Conservation (phyloP, 1,140 invertebrate genomes). For the Drosophila bocqueti region DNA sequence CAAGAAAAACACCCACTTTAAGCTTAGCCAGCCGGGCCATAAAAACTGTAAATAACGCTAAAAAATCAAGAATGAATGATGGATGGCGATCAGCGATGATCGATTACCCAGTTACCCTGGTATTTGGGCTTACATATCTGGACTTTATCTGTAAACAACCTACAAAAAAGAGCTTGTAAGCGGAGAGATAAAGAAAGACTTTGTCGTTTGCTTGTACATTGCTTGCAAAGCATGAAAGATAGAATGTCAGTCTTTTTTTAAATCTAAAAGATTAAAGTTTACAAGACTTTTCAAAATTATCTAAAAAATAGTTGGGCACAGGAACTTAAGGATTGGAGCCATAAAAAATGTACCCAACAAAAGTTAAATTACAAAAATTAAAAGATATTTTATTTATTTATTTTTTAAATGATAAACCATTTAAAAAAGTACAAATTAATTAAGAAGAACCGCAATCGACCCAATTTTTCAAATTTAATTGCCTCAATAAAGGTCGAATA, state of each 20-base stretch:
- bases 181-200: neutral
- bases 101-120: slow-evolving; percentile 19
- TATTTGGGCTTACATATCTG: neutral
- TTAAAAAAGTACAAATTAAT: neutral
- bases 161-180: neutral
- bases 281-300: too few relatives aligned
- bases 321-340: too few relatives aligned
- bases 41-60: slow-evolving; percentile 51
- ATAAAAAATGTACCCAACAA: too few relatives aligned
- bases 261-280: neutral
- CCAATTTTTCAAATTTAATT: neutral
- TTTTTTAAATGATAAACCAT: too few relatives aligned
- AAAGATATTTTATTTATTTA: too few relatives aligned
- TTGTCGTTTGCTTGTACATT: neutral
- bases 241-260: neutral
- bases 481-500: neutral
- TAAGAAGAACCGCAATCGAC: neutral
- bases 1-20: slow-evolving; percentile 53
- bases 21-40: slow-evolving; percentile 34
- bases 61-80: slow-evolving; percentile 29
- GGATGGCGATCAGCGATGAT: slow-evolving; percentile 18
- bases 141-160: neutral
- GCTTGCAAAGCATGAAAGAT: neutral
- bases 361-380: neutral
- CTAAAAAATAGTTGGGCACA: neutral